Base-by-base conservation (phyloP, 1,140 invertebrate genomes). In the Leptinotarsa defecta region DNA sequence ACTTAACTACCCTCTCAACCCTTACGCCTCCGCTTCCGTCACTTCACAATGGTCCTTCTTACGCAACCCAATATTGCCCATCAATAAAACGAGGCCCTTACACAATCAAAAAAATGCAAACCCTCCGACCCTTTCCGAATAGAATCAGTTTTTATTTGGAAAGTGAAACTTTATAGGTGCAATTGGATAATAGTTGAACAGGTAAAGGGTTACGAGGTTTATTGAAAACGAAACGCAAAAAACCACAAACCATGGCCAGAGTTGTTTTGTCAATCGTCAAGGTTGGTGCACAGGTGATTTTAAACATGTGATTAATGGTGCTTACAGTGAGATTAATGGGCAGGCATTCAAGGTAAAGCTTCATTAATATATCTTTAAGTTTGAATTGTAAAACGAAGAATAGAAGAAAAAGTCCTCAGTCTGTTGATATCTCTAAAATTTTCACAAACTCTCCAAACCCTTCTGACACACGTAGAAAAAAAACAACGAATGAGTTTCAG, bases 211-310 rank as follows among this genome's bases (percentile, higher is more conserved):
- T 80, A 64, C 76, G 71, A 15, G 72, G 49, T 74, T 71, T 71
- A 65, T 70, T 71, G 19, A 49, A 64, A 77, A 79, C 71, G 57
- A 62, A 64, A 52, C 71, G 73, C 70, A 74, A 76, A 79, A 83
- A 83, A 83, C 82, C 82, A 75, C 82, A 68, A 71, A 64, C 79
- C 82, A 83, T 76, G 82, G 82, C 76, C 78, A 81, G 80, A 76
- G n/a, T 24, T 68, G 34, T 75, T 78, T 71, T 20, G 68, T 71
- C 70, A 71, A 75, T 72, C 71, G 63, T 49, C 81, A 82, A 82
- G 81, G 79, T 76, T 81, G 76, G 72, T 71, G 48, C 73, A 77
- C 52, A 57, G 77, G 75, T 80, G 76, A 80, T 76, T 75, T 61
- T 17, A 27, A 61, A 24, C 1, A 48, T 57, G 52, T 57, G 52